Base-by-base conservation (phyloP, 2,888 invertebrate genomes). In the Norana najaformis region DNA sequence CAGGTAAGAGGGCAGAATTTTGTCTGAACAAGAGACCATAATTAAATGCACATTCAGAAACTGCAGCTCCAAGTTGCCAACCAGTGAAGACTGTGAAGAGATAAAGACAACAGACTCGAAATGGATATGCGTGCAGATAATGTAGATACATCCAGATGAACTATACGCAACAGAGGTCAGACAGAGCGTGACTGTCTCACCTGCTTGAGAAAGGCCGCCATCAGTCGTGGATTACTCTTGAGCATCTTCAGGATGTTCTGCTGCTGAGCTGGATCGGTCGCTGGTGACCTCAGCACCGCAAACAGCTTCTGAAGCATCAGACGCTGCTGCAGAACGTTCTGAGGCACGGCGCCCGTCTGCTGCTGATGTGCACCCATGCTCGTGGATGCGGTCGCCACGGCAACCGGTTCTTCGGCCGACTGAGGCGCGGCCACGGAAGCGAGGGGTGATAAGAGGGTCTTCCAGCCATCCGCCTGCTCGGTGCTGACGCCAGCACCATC, bases 171-270 rank as follows among this genome's bases (percentile, higher is more conserved):
- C n/a, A n/a, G n/a, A n/a, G n/a, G n/a, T n/a, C n/a, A n/a, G n/a
- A n/a, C n/a, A n/a, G n/a, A n/a, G n/a, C n/a, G n/a, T n/a, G n/a
- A n/a, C 88, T 36, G 18, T 95, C 97, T 36, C 36, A 90, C 90
- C 90, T 90, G 90, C 88, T 90, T 90, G 34, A 89, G 83, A n/a
- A 90, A 37, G 4, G n/a, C 69, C 0, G 89, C 37, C 89, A 90
- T 89, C n/a, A 90, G 41, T 30, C 85, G 90, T n/a, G 89, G 37
- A 35, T 69, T 89, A 36, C 69, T 82, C 89, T 89, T 89, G 83
- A 88, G 83, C 53, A 90, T 89, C 82, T 39, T 89, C 2, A 34
- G 39, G 14, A 85, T 69, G 95, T 97, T 97, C 94, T 97, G 97
- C 94, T 98, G 98, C 38, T 88, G 88, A n/a, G n/a, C 88, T 37